Conservation (phyloP, 1,140 invertebrate genomes). For the Rhysida immarginata region DNA sequence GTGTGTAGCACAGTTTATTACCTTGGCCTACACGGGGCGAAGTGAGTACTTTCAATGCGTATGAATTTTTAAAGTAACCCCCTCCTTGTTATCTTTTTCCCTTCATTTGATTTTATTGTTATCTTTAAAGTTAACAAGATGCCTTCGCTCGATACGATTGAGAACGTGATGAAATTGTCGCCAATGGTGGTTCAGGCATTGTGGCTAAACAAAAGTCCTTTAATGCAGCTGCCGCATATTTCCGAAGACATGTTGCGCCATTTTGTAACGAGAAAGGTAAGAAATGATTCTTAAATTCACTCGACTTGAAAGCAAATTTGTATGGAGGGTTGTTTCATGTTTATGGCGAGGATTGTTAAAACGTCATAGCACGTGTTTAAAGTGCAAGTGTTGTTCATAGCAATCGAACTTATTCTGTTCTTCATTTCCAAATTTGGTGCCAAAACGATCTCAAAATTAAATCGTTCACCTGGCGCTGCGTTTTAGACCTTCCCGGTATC, state of each 20-base stretch:
- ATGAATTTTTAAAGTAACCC: background rate
- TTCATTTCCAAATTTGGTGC: no score
- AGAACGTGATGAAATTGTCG: conserved; percentile 92
- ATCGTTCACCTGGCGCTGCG: no score
- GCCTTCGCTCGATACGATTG: conserved; percentile 85
- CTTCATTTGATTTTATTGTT: conserved; percentile 24
- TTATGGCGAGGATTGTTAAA: no score
- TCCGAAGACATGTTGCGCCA: conserved; percentile 84
- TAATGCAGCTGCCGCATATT: conserved; percentile 91
- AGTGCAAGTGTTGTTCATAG: no score
- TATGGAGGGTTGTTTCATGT: no score
- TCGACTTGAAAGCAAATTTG: no score
- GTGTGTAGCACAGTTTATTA: conserved; percentile 82
- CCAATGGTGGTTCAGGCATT: conserved; percentile 94
- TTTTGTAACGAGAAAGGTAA: conserved; percentile 67
- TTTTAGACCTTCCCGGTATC: no score
- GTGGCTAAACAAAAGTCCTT: conserved; percentile 82
- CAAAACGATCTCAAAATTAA: no score
- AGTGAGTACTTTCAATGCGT: conserved; percentile 38
- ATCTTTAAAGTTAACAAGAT: conserved; percentile 48
- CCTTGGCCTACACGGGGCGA: conserved; percentile 75
- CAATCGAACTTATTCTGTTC: no score
- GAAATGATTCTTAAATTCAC: background rate
- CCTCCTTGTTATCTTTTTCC: background rate
- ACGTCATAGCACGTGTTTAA: no score